Conservation (phyloP, 2,888 invertebrate species). For the Dyspetes luteomarginatus region DNA sequence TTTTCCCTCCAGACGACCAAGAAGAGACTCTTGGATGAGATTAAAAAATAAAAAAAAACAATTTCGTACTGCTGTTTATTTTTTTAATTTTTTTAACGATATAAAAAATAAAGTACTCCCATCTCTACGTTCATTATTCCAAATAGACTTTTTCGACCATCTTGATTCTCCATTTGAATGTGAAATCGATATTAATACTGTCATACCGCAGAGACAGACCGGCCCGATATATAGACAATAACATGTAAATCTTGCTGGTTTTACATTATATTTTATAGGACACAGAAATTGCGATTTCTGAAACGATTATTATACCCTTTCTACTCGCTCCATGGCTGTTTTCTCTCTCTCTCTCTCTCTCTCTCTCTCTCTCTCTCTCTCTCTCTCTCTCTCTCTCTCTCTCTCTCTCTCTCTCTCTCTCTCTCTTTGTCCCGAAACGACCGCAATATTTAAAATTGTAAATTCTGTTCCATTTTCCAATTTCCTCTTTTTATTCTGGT, state of each 20-base stretch:
- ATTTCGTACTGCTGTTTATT: background rate
- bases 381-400: conserved; percentile 33
- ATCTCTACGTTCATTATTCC: conserved; percentile 20
- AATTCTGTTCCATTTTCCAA: conserved; percentile 40
- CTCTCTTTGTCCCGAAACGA: conserved; percentile 51
- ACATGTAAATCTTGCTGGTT: conserved; percentile 59
- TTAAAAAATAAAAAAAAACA: no score
- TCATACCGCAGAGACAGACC: conserved; percentile 46
- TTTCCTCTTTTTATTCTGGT: conserved; percentile 40
- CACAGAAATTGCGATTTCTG: conserved; percentile 77
- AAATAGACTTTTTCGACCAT: conserved; percentile 36
- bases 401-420: background rate
- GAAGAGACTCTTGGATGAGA: no score
- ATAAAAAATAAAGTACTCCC: no score
- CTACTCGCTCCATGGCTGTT: conserved; percentile 1
- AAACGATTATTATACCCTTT: conserved; percentile 73
- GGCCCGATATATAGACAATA: conserved; percentile 42
- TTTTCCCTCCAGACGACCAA: no score
- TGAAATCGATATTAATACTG: conserved; percentile 60
- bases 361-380: background rate
- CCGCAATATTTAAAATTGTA: conserved; percentile 61
- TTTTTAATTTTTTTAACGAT: background rate
- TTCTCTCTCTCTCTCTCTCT: conserved; percentile 12
- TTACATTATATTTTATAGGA: conserved; percentile 75
- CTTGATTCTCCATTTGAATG: conserved; percentile 44